A percentile compares a stretch with the other conserved stretches of the same genome.
phyloP scores from a whole-genome alignment of 2,113 vertebrate genomes.

The Myanophis thanlyinensis region DNA sequence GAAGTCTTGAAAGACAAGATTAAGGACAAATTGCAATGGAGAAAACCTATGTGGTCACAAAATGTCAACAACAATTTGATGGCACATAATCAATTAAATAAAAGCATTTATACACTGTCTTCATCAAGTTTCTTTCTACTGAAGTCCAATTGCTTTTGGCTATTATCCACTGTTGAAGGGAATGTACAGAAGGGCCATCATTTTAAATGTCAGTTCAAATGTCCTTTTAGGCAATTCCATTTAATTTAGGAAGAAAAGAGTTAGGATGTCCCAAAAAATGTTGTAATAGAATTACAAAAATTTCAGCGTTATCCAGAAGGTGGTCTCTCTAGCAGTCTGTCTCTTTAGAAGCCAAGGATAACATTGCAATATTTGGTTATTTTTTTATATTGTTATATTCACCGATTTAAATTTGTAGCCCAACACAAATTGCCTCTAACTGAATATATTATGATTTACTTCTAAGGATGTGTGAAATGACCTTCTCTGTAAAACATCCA shows the following conservation, averaged over 20 bases:
- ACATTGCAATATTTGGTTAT: neutral
- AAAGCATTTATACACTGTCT: too few species aligned
- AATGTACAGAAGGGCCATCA: too few species aligned
- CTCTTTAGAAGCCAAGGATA: neutral
- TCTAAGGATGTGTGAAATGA: neutral
- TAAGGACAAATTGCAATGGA: neutral
- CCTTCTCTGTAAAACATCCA: neutral
- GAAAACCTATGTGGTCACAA: neutral
- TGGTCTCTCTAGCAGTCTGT: neutral
- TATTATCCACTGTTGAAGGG: too few species aligned
- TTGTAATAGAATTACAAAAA: neutral
- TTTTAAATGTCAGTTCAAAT: too few species aligned
- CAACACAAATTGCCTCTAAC: neutral
- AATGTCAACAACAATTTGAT: neutral
- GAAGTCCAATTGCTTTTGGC: too few species aligned
- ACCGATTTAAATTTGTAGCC: neutral
- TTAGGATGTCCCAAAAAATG: neutral
- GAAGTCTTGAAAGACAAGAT: neutral
- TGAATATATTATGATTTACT: neutral
- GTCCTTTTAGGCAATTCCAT: too few species aligned
- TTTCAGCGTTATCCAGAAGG: neutral
- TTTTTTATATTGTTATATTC: neutral
- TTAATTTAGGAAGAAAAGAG: neutral
- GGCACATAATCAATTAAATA: neutral
- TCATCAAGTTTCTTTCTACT: too few species aligned